Evolutionary conservation across 2,888 invertebrate genomes (phyloP).

Genomic region (Antitype chi): DNA sequence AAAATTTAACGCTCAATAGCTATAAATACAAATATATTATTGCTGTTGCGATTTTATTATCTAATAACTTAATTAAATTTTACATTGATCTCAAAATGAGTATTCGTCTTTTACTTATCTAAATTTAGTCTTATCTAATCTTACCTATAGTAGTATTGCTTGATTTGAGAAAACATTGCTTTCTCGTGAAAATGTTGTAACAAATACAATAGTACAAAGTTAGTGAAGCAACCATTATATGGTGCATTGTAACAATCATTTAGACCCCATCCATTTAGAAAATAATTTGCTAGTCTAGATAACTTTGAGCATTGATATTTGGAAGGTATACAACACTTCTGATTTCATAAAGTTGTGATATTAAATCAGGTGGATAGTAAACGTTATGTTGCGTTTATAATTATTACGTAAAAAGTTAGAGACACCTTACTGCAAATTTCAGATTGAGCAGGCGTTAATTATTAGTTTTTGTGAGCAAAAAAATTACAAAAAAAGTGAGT

Average conservation of each 20-base stretch:
- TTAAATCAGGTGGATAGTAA: not conserved
- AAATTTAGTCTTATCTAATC: slow-evolving; percentile 83
- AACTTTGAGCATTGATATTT: slow-evolving; percentile 65
- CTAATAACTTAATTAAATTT: slow-evolving; percentile 79
- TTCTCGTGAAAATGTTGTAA: slow-evolving; percentile 85
- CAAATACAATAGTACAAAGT: slow-evolving; percentile 79
- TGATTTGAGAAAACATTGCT: slow-evolving; percentile 87
- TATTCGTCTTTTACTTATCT: slow-evolving; percentile 86
- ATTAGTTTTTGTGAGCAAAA: not conserved
- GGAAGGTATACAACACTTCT: slow-evolving; percentile 63
- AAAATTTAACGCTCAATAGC: slow-evolving; percentile 90
- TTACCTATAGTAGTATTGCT: slow-evolving; percentile 89
- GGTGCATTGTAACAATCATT: slow-evolving; percentile 81
- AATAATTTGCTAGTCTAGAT: slow-evolving; percentile 64
- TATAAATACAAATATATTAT: slow-evolving; percentile 91
- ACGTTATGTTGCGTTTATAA: not conserved
- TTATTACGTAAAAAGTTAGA: slow-evolving; percentile 30
- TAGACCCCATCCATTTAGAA: slow-evolving; percentile 70
- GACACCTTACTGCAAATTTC: slow-evolving; percentile 35
- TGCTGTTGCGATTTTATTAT: slow-evolving; percentile 87
- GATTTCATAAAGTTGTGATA: slow-evolving; percentile 21
- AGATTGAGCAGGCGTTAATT: slow-evolving; percentile 13
- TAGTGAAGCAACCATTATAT: slow-evolving; percentile 86
- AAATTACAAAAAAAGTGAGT: not conserved
- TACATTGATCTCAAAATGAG: slow-evolving; percentile 89